A percentile compares a stretch with the other conserved stretches of the same genome.
phyloP scores from a whole-genome alignment of 1,140 invertebrate genomes.

The Leptinotarsa undecemlineata region DNA sequence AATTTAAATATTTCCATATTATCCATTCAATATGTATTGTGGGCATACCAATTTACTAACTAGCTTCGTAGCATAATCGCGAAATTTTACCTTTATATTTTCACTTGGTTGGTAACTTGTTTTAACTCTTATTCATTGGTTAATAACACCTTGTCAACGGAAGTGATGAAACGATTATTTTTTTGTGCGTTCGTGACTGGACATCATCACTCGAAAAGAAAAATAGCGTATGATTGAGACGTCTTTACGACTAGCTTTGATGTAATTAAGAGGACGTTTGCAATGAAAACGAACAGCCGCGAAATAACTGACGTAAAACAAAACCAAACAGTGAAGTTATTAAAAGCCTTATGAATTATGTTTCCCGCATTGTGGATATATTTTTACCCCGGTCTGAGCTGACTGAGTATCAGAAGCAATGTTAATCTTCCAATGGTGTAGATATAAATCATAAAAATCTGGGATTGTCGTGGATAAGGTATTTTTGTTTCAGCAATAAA shows the following conservation, averaged over 20 bases:
- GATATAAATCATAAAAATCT: slow-evolving; percentile 24
- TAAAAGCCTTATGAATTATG: slow-evolving; percentile 49
- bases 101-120: too few relatives aligned
- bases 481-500: slow-evolving; percentile 1
- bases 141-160: too few relatives aligned
- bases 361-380: slow-evolving; percentile 48
- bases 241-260: slow-evolving; percentile 14
- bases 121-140: too few relatives aligned
- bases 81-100: too few relatives aligned
- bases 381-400: slow-evolving; percentile 36
- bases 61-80: too few relatives aligned
- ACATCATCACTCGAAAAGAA: background rate
- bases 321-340: slow-evolving; percentile 43
- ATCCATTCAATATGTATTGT: too few relatives aligned
- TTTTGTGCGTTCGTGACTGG: slow-evolving; percentile 44
- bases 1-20: too few relatives aligned
- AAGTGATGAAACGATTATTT: slow-evolving; percentile 43
- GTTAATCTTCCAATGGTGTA: slow-evolving; percentile 17
- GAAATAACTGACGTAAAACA: slow-evolving; percentile 29
- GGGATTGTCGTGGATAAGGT: slow-evolving; percentile 1
- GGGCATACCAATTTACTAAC: too few relatives aligned
- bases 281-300: slow-evolving; percentile 22
- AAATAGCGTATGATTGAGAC: slow-evolving; percentile 15
- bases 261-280: slow-evolving; percentile 20
- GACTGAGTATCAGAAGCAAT: background rate